Conservation (phyloP, 2,888 invertebrate species). For the Dryococelus australis region DNA sequence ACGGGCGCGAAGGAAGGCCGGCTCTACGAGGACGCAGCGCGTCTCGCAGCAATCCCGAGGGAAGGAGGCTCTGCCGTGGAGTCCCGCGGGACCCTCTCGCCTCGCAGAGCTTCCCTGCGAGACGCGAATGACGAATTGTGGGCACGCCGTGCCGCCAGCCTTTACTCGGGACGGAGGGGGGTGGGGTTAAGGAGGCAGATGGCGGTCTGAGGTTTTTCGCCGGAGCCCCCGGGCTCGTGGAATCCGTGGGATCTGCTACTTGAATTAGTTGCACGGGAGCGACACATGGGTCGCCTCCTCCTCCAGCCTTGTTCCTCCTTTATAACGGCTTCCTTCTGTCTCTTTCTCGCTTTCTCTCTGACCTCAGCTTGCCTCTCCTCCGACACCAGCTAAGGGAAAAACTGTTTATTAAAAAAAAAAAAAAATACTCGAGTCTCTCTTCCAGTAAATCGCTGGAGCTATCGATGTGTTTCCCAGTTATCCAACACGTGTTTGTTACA, state of each 20-base stretch:
- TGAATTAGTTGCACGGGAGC: slow-evolving; percentile 5
- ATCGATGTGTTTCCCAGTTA: too few species aligned
- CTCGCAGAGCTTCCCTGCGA: neutral
- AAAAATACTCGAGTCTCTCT: too few species aligned
- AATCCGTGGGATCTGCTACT: slow-evolving; percentile 24
- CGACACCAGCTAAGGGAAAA: too few species aligned
- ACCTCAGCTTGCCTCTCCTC: too few species aligned
- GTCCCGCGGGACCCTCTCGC: neutral
- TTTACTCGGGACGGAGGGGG: neutral
- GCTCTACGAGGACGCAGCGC: neutral
- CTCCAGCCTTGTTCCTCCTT: neutral
- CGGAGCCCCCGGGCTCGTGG: neutral
- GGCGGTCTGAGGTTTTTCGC: neutral
- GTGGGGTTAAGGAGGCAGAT: neutral
- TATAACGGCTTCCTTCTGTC: neutral
- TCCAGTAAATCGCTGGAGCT: too few species aligned
- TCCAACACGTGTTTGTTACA: too few species aligned
- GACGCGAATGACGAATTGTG: slow-evolving; percentile 27
- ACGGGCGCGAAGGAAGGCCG: neutral
- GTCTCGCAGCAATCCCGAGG: neutral
- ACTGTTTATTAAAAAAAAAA: too few species aligned
- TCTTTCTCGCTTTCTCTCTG: neutral
- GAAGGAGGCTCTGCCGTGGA: neutral
- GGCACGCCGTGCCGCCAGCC: neutral
- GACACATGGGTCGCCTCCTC: slow-evolving; percentile 27